Evolutionary conservation across 2,797 vertebrate species (phyloP).

Genomic region (Loris lydekkerianus): DNA sequence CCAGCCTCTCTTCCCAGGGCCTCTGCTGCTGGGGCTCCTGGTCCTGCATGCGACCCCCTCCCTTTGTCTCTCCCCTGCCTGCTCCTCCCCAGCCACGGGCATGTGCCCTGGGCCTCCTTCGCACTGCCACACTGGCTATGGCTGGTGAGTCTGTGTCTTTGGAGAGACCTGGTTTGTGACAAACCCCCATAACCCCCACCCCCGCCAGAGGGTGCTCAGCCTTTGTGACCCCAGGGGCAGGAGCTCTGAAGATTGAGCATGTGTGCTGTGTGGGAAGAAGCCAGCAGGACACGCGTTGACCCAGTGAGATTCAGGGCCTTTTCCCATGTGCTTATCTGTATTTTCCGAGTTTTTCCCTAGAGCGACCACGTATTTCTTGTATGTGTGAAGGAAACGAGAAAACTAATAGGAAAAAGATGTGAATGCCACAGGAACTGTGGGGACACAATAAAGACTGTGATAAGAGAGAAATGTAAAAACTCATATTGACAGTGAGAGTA

Average conservation of each 20-base stretch:
- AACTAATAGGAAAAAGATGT: not conserved
- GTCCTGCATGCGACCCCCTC: accelerated
- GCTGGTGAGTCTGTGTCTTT: too few species aligned
- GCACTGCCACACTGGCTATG: accelerated
- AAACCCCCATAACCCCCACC: too few species aligned
- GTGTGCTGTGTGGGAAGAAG: accelerated
- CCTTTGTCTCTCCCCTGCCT: accelerated
- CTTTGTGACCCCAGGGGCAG: not conserved
- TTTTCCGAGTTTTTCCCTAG: not conserved
- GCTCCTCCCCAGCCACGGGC: too few species aligned
- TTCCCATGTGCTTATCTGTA: accelerated
- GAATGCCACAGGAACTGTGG: accelerated
- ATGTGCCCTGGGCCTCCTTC: not conserved
- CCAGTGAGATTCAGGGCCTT: accelerated
- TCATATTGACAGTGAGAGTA: accelerated
- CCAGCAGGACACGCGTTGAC: accelerated
- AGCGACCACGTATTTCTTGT: not conserved
- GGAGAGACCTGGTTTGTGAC: not conserved
- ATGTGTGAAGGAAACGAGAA: not conserved
- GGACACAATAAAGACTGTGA: accelerated
- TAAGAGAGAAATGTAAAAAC: accelerated
- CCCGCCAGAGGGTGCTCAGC: not conserved
- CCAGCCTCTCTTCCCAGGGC: not conserved
- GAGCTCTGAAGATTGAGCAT: too few species aligned
- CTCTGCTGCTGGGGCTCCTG: accelerated